Conservation (phyloP, 2,888 invertebrate genomes). For the Drosophila formosana region DNA sequence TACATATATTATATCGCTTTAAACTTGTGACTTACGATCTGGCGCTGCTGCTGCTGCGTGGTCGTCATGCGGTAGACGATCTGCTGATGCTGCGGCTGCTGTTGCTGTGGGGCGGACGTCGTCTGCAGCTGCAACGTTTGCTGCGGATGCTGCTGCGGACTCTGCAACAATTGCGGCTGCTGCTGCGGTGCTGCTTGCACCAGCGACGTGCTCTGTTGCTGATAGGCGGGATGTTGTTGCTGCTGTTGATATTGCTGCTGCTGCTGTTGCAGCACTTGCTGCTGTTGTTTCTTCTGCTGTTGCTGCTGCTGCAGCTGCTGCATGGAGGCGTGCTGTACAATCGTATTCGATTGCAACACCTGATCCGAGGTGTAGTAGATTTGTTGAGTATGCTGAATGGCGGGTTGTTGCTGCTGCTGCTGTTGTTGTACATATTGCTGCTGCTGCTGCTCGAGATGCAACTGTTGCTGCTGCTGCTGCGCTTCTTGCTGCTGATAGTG, state of each 20-base stretch:
- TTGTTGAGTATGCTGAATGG: constrained; percentile 76
- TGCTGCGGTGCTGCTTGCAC: constrained; percentile 71
- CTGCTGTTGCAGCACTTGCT: constrained; percentile 67
- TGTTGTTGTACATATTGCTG: constrained; percentile 70
- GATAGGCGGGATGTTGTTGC: constrained; percentile 66
- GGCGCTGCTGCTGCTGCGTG: constrained; percentile 70
- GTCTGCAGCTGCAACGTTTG: constrained; percentile 75
- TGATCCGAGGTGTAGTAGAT: constrained; percentile 82
- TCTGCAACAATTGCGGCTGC: constrained; percentile 75
- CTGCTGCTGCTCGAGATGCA: constrained; percentile 66
- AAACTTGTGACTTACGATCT: constrained; percentile 56
- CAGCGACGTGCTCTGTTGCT: constrained; percentile 57
- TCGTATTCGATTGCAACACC: constrained; percentile 77
- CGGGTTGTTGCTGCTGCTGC: constrained; percentile 65
- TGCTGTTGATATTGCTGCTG: constrained; percentile 67
- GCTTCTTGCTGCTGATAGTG: constrained; percentile 70
- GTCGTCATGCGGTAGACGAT: constrained; percentile 78
- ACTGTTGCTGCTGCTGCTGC: constrained; percentile 71
- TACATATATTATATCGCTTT: too few relatives aligned
- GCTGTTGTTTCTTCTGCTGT: constrained; percentile 58
- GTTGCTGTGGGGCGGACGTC: constrained; percentile 60
- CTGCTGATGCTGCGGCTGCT: constrained; percentile 69
- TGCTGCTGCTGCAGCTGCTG: constrained; percentile 69
- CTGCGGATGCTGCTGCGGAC: constrained; percentile 60
- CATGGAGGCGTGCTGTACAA: constrained; percentile 77